phyloP scores from a whole-genome alignment of 2,797 vertebrate genomes.

The Orestias chungarensis region DNA sequence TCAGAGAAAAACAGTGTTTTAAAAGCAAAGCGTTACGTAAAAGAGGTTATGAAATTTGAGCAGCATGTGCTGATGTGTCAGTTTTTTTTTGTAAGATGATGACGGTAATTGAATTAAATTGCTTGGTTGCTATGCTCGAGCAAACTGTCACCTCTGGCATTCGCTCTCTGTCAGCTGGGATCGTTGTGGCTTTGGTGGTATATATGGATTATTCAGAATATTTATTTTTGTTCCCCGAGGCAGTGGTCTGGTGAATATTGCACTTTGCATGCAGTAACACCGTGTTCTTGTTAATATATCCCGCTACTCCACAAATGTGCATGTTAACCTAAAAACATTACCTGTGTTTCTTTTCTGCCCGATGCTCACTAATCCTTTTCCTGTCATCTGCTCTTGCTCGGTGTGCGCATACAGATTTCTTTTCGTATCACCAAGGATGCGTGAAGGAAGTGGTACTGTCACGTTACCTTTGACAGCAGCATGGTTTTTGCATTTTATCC shows the following conservation, averaged over 20 bases:
- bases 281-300: conserved; percentile 31
- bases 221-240: not conserved
- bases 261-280: conserved; percentile 7
- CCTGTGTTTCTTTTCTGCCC: not conserved
- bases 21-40: conserved; percentile 54
- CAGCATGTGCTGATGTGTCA: conserved; percentile 34
- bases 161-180: conserved; percentile 21
- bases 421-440: conserved; percentile 15
- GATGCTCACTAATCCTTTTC: not conserved
- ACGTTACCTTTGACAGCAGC: conserved; percentile 54
- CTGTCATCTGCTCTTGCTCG: not conserved
- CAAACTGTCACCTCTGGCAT: conserved; percentile 2
- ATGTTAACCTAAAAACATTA: conserved; percentile 13
- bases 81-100: conserved; percentile 53
- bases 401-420: not conserved
- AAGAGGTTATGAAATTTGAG: conserved; percentile 58
- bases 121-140: conserved; percentile 20
- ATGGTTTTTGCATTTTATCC: conserved; percentile 58
- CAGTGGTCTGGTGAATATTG: conserved; percentile 39
- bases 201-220: conserved; percentile 15
- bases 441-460: conserved; percentile 32
- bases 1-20: conserved; percentile 29
- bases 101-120: conserved; percentile 55
- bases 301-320: not conserved
- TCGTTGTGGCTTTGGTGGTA: conserved; percentile 13